Percentiles rank a stretch among this genome's conserved stretches.
These are phyloP conservation scores for Sinocyclocheilus rhinocerous DNA, from an alignment of 2,113 vertebrate genomes.

Conservation along the genomic window DNA sequence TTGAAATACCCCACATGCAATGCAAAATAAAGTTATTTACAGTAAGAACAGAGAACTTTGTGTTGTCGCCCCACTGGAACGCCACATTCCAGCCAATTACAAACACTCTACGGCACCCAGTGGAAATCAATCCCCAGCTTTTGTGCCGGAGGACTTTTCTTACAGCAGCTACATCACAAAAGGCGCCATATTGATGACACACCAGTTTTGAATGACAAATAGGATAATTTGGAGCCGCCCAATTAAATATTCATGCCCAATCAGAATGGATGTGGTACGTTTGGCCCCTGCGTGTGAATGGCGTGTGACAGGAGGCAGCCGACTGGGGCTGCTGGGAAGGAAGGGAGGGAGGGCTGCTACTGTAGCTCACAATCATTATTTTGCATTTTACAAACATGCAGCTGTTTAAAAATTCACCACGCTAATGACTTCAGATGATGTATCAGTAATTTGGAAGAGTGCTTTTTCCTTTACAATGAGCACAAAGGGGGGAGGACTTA, in stretches of 20 bases:
- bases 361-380: conserved; percentile 74
- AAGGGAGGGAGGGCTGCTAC: conserved; percentile 9
- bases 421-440: conserved; percentile 73
- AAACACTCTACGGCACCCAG: conserved; percentile 39
- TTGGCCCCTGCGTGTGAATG: conserved; percentile 49
- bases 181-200: conserved; percentile 66
- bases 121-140: conserved; percentile 37
- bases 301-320: conserved; percentile 49
- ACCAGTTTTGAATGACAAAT: conserved; percentile 71
- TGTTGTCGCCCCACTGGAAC: not conserved
- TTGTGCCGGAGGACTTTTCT: conserved; percentile 47
- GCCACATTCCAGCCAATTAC: conserved; percentile 31
- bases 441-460: conserved; percentile 75
- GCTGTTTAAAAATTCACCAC: conserved; percentile 82
- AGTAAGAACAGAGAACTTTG: not conserved
- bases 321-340: conserved; percentile 42
- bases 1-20: not conserved
- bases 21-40: conserved; percentile 14
- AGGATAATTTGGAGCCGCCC: conserved; percentile 63
- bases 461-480: conserved; percentile 47
- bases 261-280: conserved; percentile 67
- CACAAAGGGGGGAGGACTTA: no score
- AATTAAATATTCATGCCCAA: conserved; percentile 74
- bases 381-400: conserved; percentile 81
- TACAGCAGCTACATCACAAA: conserved; percentile 46